Conservation (phyloP, 2,797 vertebrate genomes). For the Vipera ursinii region DNA sequence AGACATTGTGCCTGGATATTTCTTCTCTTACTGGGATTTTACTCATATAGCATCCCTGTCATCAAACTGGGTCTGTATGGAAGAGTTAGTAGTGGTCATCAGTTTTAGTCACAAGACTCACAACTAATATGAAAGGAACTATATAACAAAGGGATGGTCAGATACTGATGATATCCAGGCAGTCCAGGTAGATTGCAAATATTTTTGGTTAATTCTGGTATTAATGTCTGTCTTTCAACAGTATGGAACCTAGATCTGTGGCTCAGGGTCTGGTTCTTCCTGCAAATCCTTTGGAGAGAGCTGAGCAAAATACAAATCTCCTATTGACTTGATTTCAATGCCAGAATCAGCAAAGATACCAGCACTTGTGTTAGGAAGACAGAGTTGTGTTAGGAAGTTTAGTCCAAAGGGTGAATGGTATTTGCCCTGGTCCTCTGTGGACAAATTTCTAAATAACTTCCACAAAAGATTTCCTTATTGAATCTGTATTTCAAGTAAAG, state of each 20-base stretch:
- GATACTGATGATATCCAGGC: not conserved
- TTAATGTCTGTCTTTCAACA: not conserved
- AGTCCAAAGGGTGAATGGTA: not conserved
- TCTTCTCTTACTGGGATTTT: not conserved
- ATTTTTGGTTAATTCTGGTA: not conserved
- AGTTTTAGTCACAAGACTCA: no score
- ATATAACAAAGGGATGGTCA: not conserved
- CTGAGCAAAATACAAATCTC: not conserved
- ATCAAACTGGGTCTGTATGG: not conserved
- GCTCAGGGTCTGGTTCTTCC: not conserved
- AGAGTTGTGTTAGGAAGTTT: not conserved
- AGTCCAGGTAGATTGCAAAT: not conserved
- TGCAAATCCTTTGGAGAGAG: not conserved
- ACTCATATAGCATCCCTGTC: not conserved
- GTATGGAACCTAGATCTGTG: not conserved
- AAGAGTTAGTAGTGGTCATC: not conserved
- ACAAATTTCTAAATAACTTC: not conserved
- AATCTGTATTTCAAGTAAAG: not conserved
- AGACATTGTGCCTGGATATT: not conserved
- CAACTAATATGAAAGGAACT: not conserved
- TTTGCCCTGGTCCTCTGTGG: not conserved
- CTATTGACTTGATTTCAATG: not conserved
- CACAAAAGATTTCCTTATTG: not conserved
- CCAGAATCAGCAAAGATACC: not conserved
- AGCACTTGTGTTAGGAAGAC: not conserved